These are phyloP conservation scores for Chelidonichthys spinosus DNA, from an alignment of 2,797 vertebrate species.

Conservation along the genomic window DNA sequence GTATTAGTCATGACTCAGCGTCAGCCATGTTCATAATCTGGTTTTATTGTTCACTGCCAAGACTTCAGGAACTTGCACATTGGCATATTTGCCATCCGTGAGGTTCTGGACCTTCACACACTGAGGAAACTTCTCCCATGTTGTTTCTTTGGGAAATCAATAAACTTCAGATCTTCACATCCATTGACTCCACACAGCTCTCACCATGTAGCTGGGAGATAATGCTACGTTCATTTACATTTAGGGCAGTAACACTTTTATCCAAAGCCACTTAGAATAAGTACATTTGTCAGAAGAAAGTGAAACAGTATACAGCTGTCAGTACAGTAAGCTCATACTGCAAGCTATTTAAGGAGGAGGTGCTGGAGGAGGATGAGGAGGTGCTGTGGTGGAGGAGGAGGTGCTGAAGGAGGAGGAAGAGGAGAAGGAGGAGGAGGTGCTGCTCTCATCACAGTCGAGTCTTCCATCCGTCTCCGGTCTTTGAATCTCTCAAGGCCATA, in stretches of 20 bases:
- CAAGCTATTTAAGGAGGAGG: too few relatives aligned
- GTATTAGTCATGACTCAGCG: too few relatives aligned
- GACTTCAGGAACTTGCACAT: too few relatives aligned
- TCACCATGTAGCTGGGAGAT: too few relatives aligned
- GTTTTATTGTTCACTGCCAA: constrained; percentile 16
- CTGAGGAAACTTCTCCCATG: not conserved
- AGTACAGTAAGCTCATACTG: too few relatives aligned
- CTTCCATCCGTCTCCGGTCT: constrained; percentile 50
- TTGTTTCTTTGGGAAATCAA: not conserved
- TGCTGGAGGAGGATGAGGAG: not conserved
- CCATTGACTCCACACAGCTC: too few relatives aligned
- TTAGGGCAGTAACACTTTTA: too few relatives aligned
- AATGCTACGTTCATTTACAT: too few relatives aligned
- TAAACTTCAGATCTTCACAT: not conserved
- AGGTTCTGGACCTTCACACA: not conserved
- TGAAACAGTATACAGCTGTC: too few relatives aligned
- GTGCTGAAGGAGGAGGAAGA: constrained; percentile 1
- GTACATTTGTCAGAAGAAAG: too few relatives aligned
- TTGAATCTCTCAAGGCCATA: not conserved
- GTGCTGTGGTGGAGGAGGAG: constrained; percentile 2
- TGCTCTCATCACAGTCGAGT: constrained; percentile 41
- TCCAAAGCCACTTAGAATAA: too few relatives aligned
- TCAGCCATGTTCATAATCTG: too few relatives aligned
- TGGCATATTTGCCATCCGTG: not conserved
- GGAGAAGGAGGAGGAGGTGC: constrained; percentile 8